These are phyloP conservation scores for Stomatorhinus ivindoensis DNA, from an alignment of 2,113 vertebrate species.

Conservation along the genomic window DNA sequence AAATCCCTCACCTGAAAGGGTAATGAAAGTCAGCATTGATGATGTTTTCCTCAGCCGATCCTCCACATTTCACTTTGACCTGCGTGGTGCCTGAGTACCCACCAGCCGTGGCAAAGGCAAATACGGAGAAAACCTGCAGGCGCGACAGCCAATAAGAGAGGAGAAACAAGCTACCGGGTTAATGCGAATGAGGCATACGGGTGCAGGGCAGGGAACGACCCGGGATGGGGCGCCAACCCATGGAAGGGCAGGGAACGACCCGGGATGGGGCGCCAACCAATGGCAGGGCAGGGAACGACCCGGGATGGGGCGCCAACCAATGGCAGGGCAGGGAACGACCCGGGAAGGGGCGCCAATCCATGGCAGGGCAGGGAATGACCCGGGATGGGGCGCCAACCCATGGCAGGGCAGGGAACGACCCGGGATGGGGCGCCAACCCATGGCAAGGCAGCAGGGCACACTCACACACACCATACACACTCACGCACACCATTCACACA, in stretches of 20 bases:
- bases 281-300: not conserved
- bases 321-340: not conserved
- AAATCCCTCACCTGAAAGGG: slow-evolving; percentile 76
- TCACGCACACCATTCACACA: not conserved
- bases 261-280: not conserved
- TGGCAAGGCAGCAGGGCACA: not conserved
- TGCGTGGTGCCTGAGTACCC: slow-evolving; percentile 74
- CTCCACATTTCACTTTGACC: slow-evolving; percentile 54
- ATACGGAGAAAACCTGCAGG: slow-evolving; percentile 80
- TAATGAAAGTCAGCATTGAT: slow-evolving; percentile 66
- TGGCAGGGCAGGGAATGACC: not conserved
- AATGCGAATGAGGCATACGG: not conserved
- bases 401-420: not conserved
- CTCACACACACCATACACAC: not conserved
- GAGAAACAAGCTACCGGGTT: not conserved
- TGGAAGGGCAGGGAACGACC: not conserved
- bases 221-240: not conserved
- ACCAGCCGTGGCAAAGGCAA: slow-evolving; percentile 83
- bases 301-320: not conserved
- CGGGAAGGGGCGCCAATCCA: not conserved
- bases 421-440: not conserved
- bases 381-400: not conserved
- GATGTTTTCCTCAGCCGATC: fast-evolving
- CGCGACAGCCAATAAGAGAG: not conserved
- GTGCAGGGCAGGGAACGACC: not conserved